Conservation (phyloP, 1,140 invertebrate species). For the Apocrypta bakeri region DNA sequence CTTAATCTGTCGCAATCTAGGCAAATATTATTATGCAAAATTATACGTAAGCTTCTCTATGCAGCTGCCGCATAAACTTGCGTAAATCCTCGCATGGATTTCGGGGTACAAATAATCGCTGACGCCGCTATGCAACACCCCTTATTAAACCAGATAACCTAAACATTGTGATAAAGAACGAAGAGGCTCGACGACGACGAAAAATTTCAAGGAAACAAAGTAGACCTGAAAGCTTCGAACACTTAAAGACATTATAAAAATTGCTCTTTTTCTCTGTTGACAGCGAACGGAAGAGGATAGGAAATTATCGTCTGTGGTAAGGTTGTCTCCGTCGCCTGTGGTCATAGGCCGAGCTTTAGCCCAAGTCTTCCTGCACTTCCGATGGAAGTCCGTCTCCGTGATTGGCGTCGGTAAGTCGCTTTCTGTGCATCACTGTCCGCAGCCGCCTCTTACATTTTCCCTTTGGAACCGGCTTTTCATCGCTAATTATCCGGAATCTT, state of each 20-base stretch:
- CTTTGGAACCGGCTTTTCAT: neutral
- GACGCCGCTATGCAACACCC: too few relatives aligned
- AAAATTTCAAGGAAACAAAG: too few relatives aligned
- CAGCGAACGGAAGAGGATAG: constrained; percentile 65
- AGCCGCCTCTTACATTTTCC: neutral
- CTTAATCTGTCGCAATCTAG: too few relatives aligned
- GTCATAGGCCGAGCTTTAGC: constrained; percentile 65
- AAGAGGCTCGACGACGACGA: too few relatives aligned
- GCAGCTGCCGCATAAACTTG: too few relatives aligned
- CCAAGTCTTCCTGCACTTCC: constrained; percentile 68
- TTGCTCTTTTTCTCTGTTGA: constrained; percentile 47
- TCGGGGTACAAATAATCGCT: too few relatives aligned
- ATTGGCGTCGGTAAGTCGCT: constrained; percentile 67
- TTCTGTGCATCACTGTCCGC: neutral
- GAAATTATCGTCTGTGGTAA: constrained; percentile 65
- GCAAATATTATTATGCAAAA: too few relatives aligned
- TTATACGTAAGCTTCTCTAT: neutral
- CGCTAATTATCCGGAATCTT: neutral
- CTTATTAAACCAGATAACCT: too few relatives aligned
- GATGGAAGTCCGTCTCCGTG: constrained; percentile 68
- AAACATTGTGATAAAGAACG: too few relatives aligned
- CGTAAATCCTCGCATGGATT: too few relatives aligned
- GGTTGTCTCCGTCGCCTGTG: constrained; percentile 68
- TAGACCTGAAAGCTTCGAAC: neutral
- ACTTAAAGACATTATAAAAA: neutral